Base-by-base conservation (phyloP, 2,888 invertebrate species). In the Dicyrtoma fusca region DNA sequence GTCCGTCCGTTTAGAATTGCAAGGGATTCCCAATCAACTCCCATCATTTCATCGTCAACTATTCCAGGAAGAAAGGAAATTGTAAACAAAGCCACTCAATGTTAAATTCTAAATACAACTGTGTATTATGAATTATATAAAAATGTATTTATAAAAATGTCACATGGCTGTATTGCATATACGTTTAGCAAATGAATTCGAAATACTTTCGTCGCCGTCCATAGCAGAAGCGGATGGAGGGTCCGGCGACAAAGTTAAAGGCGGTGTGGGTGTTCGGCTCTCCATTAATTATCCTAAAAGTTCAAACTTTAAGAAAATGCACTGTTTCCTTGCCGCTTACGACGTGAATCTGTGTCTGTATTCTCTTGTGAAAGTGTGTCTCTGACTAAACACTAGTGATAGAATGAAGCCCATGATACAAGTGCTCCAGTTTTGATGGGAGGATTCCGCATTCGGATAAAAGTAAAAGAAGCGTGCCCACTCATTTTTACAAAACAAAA, bases 1-100 rank as follows among this genome's bases (percentile, higher is more conserved):
- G 45, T 55, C 13, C 57, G 23, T 34, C 68, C 68, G 57, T 68
- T 68, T 6, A 68, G 25, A 10, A 45, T 11, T 21, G 57, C n/a
- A 44, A 68, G 11, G 0, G 45, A 14, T 23, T 45, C 42, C 68
- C 68, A 68, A 57, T 59, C 68, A 11, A 68, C n/a, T 1, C 19
- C 42, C 5, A 17, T 19, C n/a, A 42, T 42, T 10, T 61, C 61
- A 11, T 17, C 19, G 53, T 53, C 53, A 17, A 53, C 53, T 53
- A 53, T 21, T 13, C 13, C 45, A 13, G 8, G 13, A 45, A 45
- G 8, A 45, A 11, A 45, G 8, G 10, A 45, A 8, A 11, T 51
- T 51, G 11, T 19, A 51, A 19, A 19, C 51, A 51, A 19, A n/a
- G 51, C 10, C 5, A 51, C 11, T 51, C 10, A 10, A 8, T 10